Evolutionary conservation across 2,113 vertebrate species (phyloP), one percentile per base, ranked within the genome.

Genomic region (Amphiprion percula): DNA sequence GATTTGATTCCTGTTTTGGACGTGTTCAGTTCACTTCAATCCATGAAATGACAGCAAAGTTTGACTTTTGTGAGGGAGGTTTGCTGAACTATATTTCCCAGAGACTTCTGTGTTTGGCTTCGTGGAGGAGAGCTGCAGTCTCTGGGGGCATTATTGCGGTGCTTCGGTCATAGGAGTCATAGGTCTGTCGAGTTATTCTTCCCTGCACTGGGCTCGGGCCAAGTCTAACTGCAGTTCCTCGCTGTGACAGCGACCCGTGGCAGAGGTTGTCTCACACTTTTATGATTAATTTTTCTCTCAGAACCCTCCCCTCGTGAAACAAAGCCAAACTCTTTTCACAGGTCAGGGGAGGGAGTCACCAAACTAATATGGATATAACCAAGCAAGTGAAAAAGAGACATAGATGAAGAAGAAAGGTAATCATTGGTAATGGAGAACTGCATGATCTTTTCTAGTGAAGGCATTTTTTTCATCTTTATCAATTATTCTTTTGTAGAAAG

Each of bases 301-400:
- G 46, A 74, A 26, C 33, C 54, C 44, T n/a, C 64, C 56, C 54
- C 63, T 70, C 54, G 47, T 75, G 77, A 90, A 82, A 84, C 71
- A 64, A 73, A 89, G n/a, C 75, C 68, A 23, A 80, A 85, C 44
- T 66, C 39, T 84, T 91, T 91, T 89, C 74, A 85, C 66, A 88
- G 88, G 79, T 87, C 81, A 88, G 74, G 75, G 60, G 82, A 83
- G 5, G 78, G 68, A 66, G 63, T 80, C 72, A 61, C 21, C 66
- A 86, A 88, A 86, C 60, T 46, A 56, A 79, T 80, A 62, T 85
- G 58, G 74, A 74, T 64, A 74, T 72, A 77, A 83, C 84, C 87
- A 85, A 79, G 75, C 58, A 59, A 77, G 46, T 58, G 62, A 62
- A 44, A 79, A 39, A 79, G 53, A 59, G 49, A 68, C 41, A 21